Percentiles rank a stretch among this genome's conserved stretches.
phyloP scores from a whole-genome alignment of 2,888 invertebrate species.

The Caenorhabditis sp. region DNA sequence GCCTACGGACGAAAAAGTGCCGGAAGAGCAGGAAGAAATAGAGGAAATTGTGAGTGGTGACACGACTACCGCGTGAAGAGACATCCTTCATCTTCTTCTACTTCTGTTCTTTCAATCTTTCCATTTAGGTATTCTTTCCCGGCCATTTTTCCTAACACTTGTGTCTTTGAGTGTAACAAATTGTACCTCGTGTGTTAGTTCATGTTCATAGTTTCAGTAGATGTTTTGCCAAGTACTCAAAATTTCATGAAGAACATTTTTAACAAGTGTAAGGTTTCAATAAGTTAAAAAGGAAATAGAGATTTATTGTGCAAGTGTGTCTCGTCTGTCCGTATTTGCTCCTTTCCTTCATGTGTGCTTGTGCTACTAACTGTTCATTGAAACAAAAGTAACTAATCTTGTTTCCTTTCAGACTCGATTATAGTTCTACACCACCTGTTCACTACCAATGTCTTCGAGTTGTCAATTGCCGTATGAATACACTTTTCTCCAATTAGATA shows the following conservation, averaged over 20 bases:
- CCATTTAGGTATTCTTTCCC: conserved; percentile 44
- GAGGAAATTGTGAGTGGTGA: conserved; percentile 67
- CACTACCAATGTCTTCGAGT: background rate
- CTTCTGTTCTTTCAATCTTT: conserved; percentile 41
- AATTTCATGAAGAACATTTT: background rate
- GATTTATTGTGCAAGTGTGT: too few relatives aligned
- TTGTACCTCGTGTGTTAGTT: background rate
- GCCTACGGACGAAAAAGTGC: conserved; percentile 48
- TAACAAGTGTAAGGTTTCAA: too few relatives aligned
- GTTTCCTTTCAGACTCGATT: conserved; percentile 61
- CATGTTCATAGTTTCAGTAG: background rate
- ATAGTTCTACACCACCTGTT: conserved; percentile 21
- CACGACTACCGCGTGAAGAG: conserved; percentile 35
- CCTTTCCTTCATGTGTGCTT: background rate
- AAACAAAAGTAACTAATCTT: too few relatives aligned
- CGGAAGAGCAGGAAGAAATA: conserved; percentile 54
- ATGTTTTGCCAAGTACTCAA: background rate
- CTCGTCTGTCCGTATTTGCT: background rate
- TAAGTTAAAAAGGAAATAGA: too few relatives aligned
- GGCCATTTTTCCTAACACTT: background rate
- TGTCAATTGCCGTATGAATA: conserved; percentile 7
- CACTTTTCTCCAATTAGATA: background rate
- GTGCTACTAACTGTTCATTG: background rate
- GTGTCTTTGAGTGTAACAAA: conserved; percentile 8
- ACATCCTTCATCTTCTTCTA: conserved; percentile 49